Evolutionary conservation across 2,113 vertebrate genomes (phyloP).

Genomic region (Scophthalmus maximus): DNA sequence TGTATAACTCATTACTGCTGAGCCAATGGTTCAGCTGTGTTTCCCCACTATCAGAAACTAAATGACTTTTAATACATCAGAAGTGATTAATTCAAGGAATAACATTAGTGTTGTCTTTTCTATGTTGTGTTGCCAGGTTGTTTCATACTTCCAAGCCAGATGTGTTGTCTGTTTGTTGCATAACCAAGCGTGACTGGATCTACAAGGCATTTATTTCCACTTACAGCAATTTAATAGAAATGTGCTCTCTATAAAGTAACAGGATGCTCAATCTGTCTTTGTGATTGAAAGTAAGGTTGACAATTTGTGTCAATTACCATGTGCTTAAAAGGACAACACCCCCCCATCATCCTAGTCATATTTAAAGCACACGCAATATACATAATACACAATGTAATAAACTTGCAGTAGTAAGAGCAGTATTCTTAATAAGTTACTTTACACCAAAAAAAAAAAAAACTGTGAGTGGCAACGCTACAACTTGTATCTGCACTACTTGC

Average conservation of each 20-base stretch:
- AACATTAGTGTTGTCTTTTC: not conserved
- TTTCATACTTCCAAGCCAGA: constrained; percentile 2
- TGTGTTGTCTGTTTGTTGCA: not conserved
- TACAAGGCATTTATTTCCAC: not conserved
- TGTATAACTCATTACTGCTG: no score
- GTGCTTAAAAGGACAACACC: not conserved
- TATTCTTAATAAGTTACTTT: no score
- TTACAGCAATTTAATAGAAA: constrained; percentile 3
- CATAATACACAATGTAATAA: no score
- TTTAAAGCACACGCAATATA: no score
- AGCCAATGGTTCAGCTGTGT: no score
- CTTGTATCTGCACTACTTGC: constrained; percentile 18
- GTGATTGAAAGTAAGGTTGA: not conserved
- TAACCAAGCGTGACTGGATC: not conserved
- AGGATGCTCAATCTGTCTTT: not conserved
- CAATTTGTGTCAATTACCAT: not conserved
- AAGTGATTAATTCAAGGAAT: no score
- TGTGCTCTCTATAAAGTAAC: not conserved
- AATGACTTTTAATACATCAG: no score
- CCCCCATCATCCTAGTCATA: no score
- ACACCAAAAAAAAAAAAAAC: not conserved
- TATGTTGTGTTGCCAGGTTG: not conserved
- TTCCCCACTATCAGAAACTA: no score
- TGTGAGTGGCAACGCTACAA: not conserved
- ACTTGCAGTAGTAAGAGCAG: not conserved